Conservation (phyloP, 2,113 vertebrate species). For the Dasyornis broadbenti region DNA sequence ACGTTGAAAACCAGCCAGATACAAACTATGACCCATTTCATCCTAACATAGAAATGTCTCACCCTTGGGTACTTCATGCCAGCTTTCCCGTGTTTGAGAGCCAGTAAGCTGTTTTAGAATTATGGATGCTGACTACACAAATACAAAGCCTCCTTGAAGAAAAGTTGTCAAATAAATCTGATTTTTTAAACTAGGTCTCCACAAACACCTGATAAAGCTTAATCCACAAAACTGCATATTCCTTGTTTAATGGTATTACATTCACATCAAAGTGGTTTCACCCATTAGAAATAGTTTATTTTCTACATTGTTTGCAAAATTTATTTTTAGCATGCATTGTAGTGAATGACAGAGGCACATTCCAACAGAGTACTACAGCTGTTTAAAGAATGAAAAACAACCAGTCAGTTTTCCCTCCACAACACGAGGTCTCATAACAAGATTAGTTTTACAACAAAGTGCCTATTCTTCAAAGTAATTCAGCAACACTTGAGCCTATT, state of each 20-base stretch:
- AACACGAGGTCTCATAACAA: slow-evolving; percentile 12
- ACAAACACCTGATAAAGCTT: slow-evolving; percentile 19
- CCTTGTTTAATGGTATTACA: slow-evolving; percentile 44
- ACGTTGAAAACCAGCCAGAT: background rate
- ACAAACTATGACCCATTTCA: background rate
- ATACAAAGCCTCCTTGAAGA: background rate
- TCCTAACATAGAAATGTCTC: background rate
- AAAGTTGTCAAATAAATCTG: background rate
- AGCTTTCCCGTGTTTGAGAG: background rate
- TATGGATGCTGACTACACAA: background rate
- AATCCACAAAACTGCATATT: slow-evolving; percentile 1
- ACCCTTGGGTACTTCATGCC: background rate
- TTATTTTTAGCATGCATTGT: slow-evolving; percentile 59
- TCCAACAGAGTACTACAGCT: slow-evolving; percentile 34
- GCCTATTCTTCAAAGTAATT: slow-evolving; percentile 26
- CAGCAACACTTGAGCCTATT: background rate
- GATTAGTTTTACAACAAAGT: slow-evolving; percentile 22
- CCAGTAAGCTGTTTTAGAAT: background rate
- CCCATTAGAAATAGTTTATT: slow-evolving; percentile 7
- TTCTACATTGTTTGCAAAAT: slow-evolving; percentile 40
- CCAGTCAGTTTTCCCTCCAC: background rate
- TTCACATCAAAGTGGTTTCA: slow-evolving; percentile 39
- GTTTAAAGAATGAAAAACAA: slow-evolving; percentile 31
- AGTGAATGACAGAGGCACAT: slow-evolving; percentile 56
- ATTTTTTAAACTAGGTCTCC: background rate